Conservation (phyloP, 2,888 invertebrate species). For the Zygothrica quintamaculata region DNA sequence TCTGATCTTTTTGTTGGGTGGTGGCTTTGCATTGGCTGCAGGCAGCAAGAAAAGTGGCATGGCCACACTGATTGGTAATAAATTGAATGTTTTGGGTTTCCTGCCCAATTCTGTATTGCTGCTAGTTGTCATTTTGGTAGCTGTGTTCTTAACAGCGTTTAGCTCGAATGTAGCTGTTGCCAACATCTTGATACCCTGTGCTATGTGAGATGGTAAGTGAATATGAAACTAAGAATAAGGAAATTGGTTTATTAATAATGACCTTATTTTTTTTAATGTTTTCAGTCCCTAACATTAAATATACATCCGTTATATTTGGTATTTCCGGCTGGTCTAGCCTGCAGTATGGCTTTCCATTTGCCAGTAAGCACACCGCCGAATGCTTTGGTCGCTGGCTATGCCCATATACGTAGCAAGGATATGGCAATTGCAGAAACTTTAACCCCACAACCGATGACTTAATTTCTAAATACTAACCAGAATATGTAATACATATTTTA, state of each 20-base stretch:
- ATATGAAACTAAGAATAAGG: neutral
- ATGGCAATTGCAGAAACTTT: slow-evolving; percentile 90
- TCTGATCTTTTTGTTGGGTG: slow-evolving; percentile 93
- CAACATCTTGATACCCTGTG: slow-evolving; percentile 93
- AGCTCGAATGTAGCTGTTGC: slow-evolving; percentile 96
- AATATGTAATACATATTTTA: slow-evolving; percentile 16
- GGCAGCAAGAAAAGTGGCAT: slow-evolving; percentile 92
- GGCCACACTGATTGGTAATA: slow-evolving; percentile 90
- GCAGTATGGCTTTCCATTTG: slow-evolving; percentile 96
- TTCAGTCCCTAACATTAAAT: slow-evolving; percentile 89
- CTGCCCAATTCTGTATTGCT: slow-evolving; percentile 89
- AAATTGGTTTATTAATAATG: neutral
- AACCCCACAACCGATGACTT: slow-evolving; percentile 12
- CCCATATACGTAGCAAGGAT: slow-evolving; percentile 91
- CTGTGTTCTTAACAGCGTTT: slow-evolving; percentile 94
- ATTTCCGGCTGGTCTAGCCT: slow-evolving; percentile 94
- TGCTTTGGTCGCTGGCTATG: slow-evolving; percentile 94
- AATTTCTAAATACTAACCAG: slow-evolving; percentile 24
- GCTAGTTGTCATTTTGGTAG: slow-evolving; percentile 90
- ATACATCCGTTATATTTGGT: slow-evolving; percentile 95
- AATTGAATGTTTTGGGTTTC: slow-evolving; percentile 88
- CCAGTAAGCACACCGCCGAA: slow-evolving; percentile 98
- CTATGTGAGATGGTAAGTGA: slow-evolving; percentile 89
- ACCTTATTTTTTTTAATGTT: neutral
- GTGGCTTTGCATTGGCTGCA: slow-evolving; percentile 95